Base-by-base conservation (phyloP, 1,140 invertebrate species). In the Caenorhabditis inopinata region DNA sequence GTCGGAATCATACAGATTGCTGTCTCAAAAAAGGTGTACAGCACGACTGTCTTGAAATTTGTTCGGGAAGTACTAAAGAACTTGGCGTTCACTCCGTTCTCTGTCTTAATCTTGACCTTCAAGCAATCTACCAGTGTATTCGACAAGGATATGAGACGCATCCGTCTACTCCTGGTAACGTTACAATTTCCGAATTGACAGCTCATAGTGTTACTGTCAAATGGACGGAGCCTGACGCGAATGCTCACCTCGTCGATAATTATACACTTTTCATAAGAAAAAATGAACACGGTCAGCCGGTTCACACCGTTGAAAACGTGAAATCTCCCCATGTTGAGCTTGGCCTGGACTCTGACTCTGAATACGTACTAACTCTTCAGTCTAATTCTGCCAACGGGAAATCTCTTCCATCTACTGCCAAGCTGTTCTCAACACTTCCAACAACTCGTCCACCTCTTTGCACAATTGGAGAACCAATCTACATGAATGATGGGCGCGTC, bases 121-220 rank as follows among this genome's bases (percentile, higher is more conserved):
- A 53, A 45, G 75, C 80, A 48, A 77, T 81, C 53, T 81, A 81
- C 35, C 80, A 81, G 46, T 81, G 80, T 32, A 45, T 81, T 18
- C 23, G 74, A 47, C 77, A 81, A 62, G 80, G 80, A 14, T 81
- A 81, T 51, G 80, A 77, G 23, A 77, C 80, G 1, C 80, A 81
- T 48, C 80, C 80, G 6, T 81, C 80, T 32, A 29, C 80, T 29
- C 80, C 80, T 38, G 47, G 81, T 16, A 81, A 81, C 29, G 80
- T 81, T 2, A 58, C 80, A 5, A 75, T 81, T 18, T 29, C 27
- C 12, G 75, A 76, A 14, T 16, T 77, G 9, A 77, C 38, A 3
- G 80, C 81, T 16, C 32, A 47, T 9, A 62, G 49, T 21, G 80
- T 51, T 23, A 46, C 21, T 14, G 51, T 81, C n/a, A 21, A 38